Evolutionary conservation across 2,888 invertebrate species (phyloP).

Genomic region (Hecatera dysodea): DNA sequence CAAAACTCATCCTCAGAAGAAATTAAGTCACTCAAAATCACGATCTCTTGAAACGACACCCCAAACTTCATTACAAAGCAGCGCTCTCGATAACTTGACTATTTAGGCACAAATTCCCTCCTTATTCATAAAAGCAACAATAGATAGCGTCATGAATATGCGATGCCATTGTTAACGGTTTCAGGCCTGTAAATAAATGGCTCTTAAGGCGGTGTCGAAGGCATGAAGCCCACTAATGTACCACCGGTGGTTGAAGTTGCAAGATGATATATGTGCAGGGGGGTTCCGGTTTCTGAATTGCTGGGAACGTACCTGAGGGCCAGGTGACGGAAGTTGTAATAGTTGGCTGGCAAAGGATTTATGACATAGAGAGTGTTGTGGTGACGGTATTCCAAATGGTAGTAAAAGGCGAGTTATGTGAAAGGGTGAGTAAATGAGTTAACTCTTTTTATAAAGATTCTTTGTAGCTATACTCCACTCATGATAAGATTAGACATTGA

Average conservation of each 20-base stretch:
- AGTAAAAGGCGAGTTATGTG: background rate
- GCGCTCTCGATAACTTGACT: constrained; percentile 52
- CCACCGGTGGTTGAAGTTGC: constrained; percentile 37
- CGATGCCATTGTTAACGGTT: constrained; percentile 81
- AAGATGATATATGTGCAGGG: constrained; percentile 52
- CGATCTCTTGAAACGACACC: background rate
- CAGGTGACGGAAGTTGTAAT: constrained; percentile 49
- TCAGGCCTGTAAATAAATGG: constrained; percentile 79
- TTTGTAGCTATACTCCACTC: background rate
- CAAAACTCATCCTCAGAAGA: too few species aligned
- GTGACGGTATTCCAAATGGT: background rate
- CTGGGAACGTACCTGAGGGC: constrained; percentile 23
- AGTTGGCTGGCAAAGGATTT: constrained; percentile 35
- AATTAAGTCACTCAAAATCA: background rate
- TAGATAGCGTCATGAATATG: constrained; percentile 81
- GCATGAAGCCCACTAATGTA: constrained; percentile 49
- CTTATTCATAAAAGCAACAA: constrained; percentile 79
- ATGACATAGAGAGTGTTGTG: constrained; percentile 7
- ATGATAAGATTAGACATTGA: too few species aligned
- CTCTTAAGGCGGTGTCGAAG: constrained; percentile 70
- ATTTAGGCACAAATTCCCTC: constrained; percentile 66
- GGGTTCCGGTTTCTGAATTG: constrained; percentile 48
- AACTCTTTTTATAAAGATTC: background rate
- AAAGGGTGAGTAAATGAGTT: background rate
- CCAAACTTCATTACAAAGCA: constrained; percentile 26